phyloP scores from a whole-genome alignment of 1,140 invertebrate species.

The Helicoverpa zea region DNA sequence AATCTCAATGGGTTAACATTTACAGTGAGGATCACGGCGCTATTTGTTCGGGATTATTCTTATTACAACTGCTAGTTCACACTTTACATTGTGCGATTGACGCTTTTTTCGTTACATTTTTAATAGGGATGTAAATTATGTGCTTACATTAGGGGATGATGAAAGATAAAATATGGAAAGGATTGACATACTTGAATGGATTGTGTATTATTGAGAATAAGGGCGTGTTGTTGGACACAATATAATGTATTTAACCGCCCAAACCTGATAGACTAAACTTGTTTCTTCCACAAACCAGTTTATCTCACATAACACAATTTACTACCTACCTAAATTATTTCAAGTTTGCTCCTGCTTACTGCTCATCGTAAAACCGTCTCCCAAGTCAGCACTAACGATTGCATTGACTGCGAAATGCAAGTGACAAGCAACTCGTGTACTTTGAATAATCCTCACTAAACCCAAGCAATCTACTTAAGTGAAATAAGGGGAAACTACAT shows the following conservation, averaged over 20 bases:
- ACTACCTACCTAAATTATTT: too few species aligned
- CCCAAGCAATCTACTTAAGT: constrained; percentile 28
- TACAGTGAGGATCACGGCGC: constrained; percentile 26
- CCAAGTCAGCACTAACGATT: background rate
- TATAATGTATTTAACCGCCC: too few species aligned
- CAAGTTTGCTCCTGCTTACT: too few species aligned
- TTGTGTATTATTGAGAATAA: too few species aligned
- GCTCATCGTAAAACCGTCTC: too few species aligned
- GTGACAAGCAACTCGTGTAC: background rate
- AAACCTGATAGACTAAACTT: too few species aligned
- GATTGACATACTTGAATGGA: too few species aligned
- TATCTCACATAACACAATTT: too few species aligned
- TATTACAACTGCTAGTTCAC: constrained; percentile 10
- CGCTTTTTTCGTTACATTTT: background rate
- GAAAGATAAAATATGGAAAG: too few species aligned
- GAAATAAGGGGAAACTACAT: constrained; percentile 14
- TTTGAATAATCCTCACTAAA: constrained; percentile 5
- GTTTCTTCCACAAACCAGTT: too few species aligned
- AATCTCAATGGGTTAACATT: constrained; percentile 50
- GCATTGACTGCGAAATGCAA: background rate
- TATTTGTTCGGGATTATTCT: constrained; percentile 36
- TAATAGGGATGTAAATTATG: constrained; percentile 12
- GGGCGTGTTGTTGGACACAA: too few species aligned
- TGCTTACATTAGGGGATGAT: constrained; percentile 5
- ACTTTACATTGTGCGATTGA: background rate